phyloP scores from a whole-genome alignment of 2,888 invertebrate genomes.

The Standfussiana lucernea region DNA sequence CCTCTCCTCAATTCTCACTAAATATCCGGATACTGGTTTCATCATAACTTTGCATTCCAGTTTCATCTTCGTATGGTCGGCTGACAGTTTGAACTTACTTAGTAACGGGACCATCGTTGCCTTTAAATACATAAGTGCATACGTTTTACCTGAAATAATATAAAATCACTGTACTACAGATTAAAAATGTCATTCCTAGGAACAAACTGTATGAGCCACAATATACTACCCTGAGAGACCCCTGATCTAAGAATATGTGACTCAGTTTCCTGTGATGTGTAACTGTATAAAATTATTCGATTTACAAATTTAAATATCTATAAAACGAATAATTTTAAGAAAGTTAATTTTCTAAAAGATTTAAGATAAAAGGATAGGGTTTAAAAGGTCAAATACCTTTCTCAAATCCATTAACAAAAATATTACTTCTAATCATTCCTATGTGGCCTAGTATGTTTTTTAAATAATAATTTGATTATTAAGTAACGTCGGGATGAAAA shows the following conservation, averaged over 20 bases:
- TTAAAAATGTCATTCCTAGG: not conserved
- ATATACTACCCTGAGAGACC: not conserved
- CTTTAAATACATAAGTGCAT: conserved; percentile 10
- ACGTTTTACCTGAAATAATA: conserved; percentile 8
- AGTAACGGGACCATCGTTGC: not conserved
- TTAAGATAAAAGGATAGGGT: too few species aligned
- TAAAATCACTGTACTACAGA: not conserved
- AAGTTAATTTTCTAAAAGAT: too few species aligned
- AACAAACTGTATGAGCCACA: not conserved
- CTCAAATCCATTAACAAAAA: not conserved
- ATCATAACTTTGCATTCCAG: conserved; percentile 2
- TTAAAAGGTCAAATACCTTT: not conserved
- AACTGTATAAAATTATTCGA: not conserved
- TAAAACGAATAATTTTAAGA: too few species aligned
- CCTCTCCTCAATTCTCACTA: conserved; percentile 3
- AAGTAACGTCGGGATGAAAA: not conserved
- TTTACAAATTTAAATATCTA: too few species aligned
- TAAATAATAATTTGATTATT: not conserved
- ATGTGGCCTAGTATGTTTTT: not conserved
- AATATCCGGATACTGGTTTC: conserved; percentile 1
- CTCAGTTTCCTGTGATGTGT: not conserved
- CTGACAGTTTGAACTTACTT: conserved; percentile 1
- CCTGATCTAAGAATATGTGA: not conserved
- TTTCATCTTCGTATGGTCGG: conserved; percentile 7
- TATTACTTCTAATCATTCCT: not conserved